These are phyloP conservation scores for Myripristis murdjan DNA, from an alignment of 2,797 vertebrate species.

Conservation along the genomic window DNA sequence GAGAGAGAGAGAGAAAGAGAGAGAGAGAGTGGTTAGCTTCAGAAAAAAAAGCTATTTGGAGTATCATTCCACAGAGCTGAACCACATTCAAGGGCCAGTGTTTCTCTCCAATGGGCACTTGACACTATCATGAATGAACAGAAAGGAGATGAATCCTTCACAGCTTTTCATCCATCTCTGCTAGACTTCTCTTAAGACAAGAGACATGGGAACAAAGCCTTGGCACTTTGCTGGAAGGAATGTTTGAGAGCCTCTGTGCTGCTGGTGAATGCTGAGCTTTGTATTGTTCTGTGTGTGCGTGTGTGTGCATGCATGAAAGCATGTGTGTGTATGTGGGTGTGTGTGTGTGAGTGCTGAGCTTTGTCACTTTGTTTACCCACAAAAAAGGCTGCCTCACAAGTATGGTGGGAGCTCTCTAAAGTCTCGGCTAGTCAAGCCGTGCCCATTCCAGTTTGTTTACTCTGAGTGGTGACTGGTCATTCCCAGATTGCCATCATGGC, in stretches of 20 bases:
- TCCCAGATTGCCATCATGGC: slow-evolving; percentile 22
- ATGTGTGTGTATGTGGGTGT: slow-evolving; percentile 18
- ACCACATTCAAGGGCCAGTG: slow-evolving; percentile 65
- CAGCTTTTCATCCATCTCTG: slow-evolving; percentile 62
- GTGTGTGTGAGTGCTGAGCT: slow-evolving; percentile 33
- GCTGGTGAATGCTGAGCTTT: slow-evolving; percentile 59
- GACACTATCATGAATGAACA: slow-evolving; percentile 69
- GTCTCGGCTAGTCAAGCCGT: slow-evolving; percentile 17
- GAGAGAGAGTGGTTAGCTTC: slow-evolving; percentile 58
- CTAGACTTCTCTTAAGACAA: slow-evolving; percentile 58
- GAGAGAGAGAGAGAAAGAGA: too few relatives aligned
- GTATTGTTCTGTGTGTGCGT: slow-evolving; percentile 28
- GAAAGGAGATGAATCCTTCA: slow-evolving; percentile 64
- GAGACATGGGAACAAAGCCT: slow-evolving; percentile 63
- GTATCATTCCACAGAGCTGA: slow-evolving; percentile 57
- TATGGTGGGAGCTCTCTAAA: slow-evolving; percentile 25
- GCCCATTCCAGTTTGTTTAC: slow-evolving; percentile 38
- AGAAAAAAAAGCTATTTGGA: slow-evolving; percentile 62
- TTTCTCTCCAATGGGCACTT: slow-evolving; percentile 54
- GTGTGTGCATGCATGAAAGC: slow-evolving; percentile 33
- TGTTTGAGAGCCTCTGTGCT: slow-evolving; percentile 56
- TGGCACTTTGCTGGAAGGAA: slow-evolving; percentile 56
- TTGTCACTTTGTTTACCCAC: slow-evolving; percentile 43
- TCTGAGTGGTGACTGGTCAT: slow-evolving; percentile 1
- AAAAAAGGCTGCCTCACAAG: slow-evolving; percentile 36